phyloP scores from a whole-genome alignment of 1,140 invertebrate genomes.

The Leptopilina clavipes region DNA sequence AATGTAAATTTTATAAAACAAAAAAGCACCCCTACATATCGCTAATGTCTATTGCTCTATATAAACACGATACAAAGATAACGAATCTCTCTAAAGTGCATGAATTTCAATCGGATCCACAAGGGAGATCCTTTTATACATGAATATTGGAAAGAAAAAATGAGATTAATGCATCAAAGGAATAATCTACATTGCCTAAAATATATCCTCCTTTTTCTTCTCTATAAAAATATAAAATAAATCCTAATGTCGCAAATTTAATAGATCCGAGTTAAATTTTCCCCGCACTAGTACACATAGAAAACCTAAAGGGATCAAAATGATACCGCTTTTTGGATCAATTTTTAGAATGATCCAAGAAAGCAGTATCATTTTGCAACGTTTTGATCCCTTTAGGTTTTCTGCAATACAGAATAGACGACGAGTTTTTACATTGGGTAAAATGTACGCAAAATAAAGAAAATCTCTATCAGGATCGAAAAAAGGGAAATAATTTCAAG shows the following conservation, averaged over 20 bases:
- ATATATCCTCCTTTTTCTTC: neutral
- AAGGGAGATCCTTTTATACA: slow-evolving; percentile 36
- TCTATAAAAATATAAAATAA: neutral
- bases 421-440: too few species aligned
- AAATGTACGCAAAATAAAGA: too few species aligned
- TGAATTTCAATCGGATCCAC: slow-evolving; percentile 21
- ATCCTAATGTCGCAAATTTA: neutral
- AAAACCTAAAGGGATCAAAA: too few species aligned
- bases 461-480: too few species aligned
- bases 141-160: slow-evolving; percentile 31
- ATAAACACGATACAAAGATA: slow-evolving; percentile 62
- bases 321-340: too few species aligned
- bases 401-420: too few species aligned
- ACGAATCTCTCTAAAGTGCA: slow-evolving; percentile 50
- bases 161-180: neutral
- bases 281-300: too few species aligned
- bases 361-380: too few species aligned
- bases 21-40: neutral
- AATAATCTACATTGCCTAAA: slow-evolving; percentile 42
- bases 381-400: too few species aligned
- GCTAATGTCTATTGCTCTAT: slow-evolving; percentile 45
- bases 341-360: too few species aligned
- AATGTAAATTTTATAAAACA: neutral
- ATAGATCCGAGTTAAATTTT: too few species aligned
- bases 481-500: too few species aligned